Percentiles rank a stretch among this genome's conserved stretches.
Evolutionary conservation across 2,888 invertebrate genomes (phyloP).

Genomic region (Parascotia fuliginaria): DNA sequence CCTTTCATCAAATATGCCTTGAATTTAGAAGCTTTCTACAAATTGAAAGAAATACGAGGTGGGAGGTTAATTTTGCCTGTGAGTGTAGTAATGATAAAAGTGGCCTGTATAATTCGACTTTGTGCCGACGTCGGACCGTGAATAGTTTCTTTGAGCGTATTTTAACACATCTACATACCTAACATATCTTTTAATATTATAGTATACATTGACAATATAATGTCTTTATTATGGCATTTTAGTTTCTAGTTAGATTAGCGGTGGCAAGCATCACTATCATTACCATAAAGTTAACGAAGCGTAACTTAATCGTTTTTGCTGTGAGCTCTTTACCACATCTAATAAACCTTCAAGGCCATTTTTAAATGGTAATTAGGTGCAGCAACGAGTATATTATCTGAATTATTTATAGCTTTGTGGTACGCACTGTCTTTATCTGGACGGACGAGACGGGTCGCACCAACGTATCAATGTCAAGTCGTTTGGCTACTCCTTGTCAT

Average conservation of each 20-base stretch:
- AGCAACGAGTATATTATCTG: slow-evolving; percentile 49
- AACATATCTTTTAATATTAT: no score
- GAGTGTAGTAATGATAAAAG: no score
- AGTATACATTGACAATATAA: neutral
- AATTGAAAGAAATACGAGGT: no score
- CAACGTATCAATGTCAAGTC: slow-evolving; percentile 54
- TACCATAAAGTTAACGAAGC: slow-evolving; percentile 31
- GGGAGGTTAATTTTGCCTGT: no score
- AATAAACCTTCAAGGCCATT: slow-evolving; percentile 44
- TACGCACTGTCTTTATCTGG: slow-evolving; percentile 61
- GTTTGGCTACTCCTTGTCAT: slow-evolving; percentile 36
- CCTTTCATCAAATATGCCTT: no score
- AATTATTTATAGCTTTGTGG: slow-evolving; percentile 57
- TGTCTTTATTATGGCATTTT: neutral
- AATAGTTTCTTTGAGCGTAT: no score
- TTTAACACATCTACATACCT: no score
- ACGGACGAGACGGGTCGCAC: slow-evolving; percentile 36
- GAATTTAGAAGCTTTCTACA: no score
- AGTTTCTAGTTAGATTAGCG: neutral
- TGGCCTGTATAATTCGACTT: no score
- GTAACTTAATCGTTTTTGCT: slow-evolving; percentile 37
- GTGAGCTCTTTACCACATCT: slow-evolving; percentile 35
- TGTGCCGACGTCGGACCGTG: no score
- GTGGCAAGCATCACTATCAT: neutral
- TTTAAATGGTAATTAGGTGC: slow-evolving; percentile 53